Evolutionary conservation across 2,113 vertebrate genomes (phyloP), one percentile per base, ranked within the genome.

Genomic region (Erythrocercus mccallii): DNA sequence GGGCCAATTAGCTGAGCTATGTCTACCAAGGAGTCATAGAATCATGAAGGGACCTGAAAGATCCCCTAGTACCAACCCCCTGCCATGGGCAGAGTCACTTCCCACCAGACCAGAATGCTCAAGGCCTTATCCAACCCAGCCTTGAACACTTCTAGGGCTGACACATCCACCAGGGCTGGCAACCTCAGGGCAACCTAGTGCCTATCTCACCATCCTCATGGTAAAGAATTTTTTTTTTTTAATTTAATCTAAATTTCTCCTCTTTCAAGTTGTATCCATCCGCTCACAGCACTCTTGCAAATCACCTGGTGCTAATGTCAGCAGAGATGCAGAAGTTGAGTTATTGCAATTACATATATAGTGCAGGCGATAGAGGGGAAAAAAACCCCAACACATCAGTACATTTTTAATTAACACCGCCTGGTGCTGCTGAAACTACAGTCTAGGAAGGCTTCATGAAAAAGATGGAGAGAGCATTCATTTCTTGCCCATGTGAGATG

Each of bases 341-440:
- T 38, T 87, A 47, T 7, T 90, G 30, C 51, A 81, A 24, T 38
- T 33, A 50, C 5, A 2, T 31, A 9, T 7, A 56, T 5, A 14
- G 9, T 25, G 33, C 42, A 66, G 1, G 2, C 58, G 44, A 78
- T 48, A 70, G 15, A 48, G 28, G 8, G 8, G 4, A 1, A 4
- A 33, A 62, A 45, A 44, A 1, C 0, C 0, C 5, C 22, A 65
- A 13, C 12, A 35, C 11, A n/a, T 65, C 45, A 31, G 28, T 24
- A 48, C 6, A 47, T 68, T 89, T 60, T 66, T 19, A 90, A 35
- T 42, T 82, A 69, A 60, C 11, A n/a, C 16, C 21, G 5, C 19
- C 42, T 33, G 20, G 12, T 61, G 14, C 42, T 87, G 38, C 35
- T 71, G 21, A 61, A 93, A 61, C 42, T 45, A 38, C 9, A 71